Conservation (phyloP, 1,140 invertebrate species). For the Holotrichia oblita region DNA sequence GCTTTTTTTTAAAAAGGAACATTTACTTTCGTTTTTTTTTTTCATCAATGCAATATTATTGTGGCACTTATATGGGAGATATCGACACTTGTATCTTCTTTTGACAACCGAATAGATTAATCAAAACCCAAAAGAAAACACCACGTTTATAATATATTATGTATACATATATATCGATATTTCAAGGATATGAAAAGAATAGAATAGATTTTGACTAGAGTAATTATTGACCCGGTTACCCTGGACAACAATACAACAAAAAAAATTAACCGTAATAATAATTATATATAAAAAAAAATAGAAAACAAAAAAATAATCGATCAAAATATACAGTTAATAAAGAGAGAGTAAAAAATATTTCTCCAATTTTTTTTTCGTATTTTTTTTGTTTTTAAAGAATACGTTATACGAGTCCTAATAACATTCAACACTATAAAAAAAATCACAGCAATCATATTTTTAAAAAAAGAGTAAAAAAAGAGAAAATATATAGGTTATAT, state of each 20-base stretch:
- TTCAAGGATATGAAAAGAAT: constrained; percentile 19
- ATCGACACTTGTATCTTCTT: constrained; percentile 48
- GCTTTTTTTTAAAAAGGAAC: constrained; percentile 57
- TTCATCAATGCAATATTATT: constrained; percentile 51
- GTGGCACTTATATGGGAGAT: constrained; percentile 59
- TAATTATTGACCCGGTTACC: constrained; percentile 52
- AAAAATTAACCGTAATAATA: constrained; percentile 13
- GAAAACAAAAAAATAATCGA: constrained; percentile 16
- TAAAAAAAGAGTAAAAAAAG: constrained; percentile 46
- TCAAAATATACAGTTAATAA: constrained; percentile 37
- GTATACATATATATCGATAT: not conserved
- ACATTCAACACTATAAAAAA: constrained; percentile 55
- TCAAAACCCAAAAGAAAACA: constrained; percentile 43
- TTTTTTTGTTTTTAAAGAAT: constrained; percentile 40
- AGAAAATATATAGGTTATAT: constrained; percentile 14
- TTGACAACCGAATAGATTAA: constrained; percentile 39
- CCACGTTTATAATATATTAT: not conserved
- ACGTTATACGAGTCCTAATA: constrained; percentile 40
- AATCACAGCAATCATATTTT: constrained; percentile 57
- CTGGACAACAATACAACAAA: constrained; percentile 34
- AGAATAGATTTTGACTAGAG: constrained; percentile 57
- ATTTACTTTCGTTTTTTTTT: constrained; percentile 51
- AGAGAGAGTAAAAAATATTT: constrained; percentile 40
- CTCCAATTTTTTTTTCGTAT: not conserved
- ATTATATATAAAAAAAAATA: constrained; percentile 21